These are phyloP conservation scores for Origma solitaria DNA, from an alignment of 2,113 vertebrate genomes.

Conservation along the genomic window DNA sequence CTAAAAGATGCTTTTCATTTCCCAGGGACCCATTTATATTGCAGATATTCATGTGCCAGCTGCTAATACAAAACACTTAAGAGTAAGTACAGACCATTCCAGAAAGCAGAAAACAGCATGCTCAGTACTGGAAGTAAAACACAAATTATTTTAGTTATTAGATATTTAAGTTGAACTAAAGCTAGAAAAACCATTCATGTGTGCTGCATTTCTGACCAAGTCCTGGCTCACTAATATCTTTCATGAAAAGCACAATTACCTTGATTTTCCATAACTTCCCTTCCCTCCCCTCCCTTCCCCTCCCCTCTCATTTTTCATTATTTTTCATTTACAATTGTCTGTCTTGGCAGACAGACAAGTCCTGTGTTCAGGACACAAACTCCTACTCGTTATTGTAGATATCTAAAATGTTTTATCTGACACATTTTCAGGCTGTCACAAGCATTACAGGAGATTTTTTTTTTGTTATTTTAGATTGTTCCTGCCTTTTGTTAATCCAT, in stretches of 20 bases:
- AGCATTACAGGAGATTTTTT: background rate
- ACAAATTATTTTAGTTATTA: background rate
- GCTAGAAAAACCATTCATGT: background rate
- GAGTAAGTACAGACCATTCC: background rate
- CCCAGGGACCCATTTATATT: background rate
- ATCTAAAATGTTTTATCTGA: background rate
- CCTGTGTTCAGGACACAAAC: background rate
- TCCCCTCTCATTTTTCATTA: background rate
- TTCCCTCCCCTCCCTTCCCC: background rate
- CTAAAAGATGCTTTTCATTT: background rate
- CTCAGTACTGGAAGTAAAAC: background rate
- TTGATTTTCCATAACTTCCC: background rate
- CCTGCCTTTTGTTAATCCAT: background rate
- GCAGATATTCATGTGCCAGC: background rate
- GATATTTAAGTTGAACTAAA: background rate
- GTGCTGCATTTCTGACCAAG: background rate
- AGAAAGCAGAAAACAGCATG: background rate
- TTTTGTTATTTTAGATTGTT: background rate
- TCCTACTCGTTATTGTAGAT: background rate
- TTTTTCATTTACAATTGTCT: slow-evolving; percentile 5
- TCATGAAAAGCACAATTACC: background rate
- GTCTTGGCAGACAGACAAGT: background rate
- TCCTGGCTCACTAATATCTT: background rate
- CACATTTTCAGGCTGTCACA: background rate
- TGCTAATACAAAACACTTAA: background rate